Conservation (phyloP, 2,888 invertebrate species). For the Ophonus ardosiacus region DNA sequence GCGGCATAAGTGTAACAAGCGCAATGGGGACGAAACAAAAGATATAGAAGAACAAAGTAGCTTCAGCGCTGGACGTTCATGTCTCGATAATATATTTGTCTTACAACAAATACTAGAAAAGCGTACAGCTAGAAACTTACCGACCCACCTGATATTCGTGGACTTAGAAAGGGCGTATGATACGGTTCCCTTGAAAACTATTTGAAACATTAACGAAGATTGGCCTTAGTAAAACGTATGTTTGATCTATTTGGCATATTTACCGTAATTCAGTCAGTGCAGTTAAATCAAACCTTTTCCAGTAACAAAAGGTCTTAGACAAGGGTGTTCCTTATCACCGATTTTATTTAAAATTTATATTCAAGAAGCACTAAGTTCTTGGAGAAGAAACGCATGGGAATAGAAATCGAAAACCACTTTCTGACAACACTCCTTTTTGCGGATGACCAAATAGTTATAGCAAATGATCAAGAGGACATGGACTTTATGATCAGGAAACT, state of each 20-base stretch:
- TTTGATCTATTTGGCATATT: background rate
- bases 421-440: constrained; percentile 60
- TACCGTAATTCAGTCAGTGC: background rate
- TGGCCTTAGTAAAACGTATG: background rate
- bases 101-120: background rate
- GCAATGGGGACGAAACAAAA: background rate
- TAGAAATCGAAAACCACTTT: constrained; percentile 50
- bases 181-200: background rate
- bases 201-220: background rate
- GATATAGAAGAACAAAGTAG: background rate
- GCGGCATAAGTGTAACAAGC: constrained; percentile 54
- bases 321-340: background rate
- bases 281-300: background rate
- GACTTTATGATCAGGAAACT: background rate
- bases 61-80: background rate
- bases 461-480: constrained; percentile 27
- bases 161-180: background rate
- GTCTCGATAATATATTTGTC: background rate
- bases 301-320: background rate
- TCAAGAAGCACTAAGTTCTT: constrained; percentile 33
- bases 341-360: background rate
- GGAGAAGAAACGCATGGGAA: constrained; percentile 19
- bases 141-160: background rate
- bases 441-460: constrained; percentile 55
- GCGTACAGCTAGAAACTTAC: background rate